These are phyloP conservation scores for Sitobion miscanthi DNA, from an alignment of 1,140 invertebrate genomes.

Conservation along the genomic window DNA sequence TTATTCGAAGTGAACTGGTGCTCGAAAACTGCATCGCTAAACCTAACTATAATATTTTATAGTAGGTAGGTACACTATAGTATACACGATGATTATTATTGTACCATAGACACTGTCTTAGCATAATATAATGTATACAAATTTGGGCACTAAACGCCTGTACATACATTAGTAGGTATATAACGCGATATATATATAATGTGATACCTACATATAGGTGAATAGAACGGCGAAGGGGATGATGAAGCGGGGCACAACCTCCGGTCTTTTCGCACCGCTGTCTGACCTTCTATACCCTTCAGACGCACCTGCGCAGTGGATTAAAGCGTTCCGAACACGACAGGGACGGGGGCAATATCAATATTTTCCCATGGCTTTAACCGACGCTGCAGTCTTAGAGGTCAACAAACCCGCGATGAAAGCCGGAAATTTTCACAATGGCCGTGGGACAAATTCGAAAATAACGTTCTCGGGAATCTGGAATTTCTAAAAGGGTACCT, in stretches of 20 bases:
- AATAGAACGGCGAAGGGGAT: neutral
- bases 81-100: neutral
- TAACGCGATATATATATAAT: neutral
- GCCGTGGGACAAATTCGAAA: conserved; percentile 45
- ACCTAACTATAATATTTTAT: neutral
- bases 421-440: conserved; percentile 22
- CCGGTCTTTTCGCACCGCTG: conserved; percentile 41
- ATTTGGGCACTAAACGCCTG: neutral
- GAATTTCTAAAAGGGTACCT: conserved; percentile 31
- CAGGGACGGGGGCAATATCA: conserved; percentile 44
- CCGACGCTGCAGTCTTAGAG: conserved; percentile 31
- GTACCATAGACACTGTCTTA: neutral
- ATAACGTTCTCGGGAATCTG: conserved; percentile 26
- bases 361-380: conserved; percentile 54
- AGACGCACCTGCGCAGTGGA: conserved; percentile 51
- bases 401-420: conserved; percentile 45
- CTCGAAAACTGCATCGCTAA: neutral
- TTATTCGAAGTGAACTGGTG: neutral
- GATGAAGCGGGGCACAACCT: conserved; percentile 16
- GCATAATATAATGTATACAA: neutral
- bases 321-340: neutral
- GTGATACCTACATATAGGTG: neutral
- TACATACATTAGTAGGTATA: neutral
- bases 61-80: neutral
- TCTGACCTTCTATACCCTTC: conserved; percentile 45